phyloP scores from a whole-genome alignment of 2,888 invertebrate genomes.

The Spisula solida region DNA sequence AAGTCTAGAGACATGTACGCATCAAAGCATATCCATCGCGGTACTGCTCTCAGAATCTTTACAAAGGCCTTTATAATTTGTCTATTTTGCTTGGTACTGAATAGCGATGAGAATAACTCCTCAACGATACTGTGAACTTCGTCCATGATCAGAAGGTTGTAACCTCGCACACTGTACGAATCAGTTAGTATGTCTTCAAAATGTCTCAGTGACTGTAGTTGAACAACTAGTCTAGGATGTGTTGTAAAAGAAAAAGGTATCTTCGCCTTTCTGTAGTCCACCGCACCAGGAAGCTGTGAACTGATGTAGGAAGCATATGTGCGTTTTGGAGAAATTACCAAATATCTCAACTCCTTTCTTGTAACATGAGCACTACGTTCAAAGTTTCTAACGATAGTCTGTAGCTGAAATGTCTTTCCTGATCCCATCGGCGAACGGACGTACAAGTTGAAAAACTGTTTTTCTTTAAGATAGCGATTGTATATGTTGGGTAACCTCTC shows the following conservation, averaged over 20 bases:
- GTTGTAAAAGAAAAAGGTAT: slow-evolving; percentile 8
- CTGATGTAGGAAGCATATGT: slow-evolving; percentile 29
- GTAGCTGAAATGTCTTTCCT: slow-evolving; percentile 38
- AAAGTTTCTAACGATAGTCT: slow-evolving; percentile 15
- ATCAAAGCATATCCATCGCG: slow-evolving; percentile 39
- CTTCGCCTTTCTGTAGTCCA: slow-evolving; percentile 15
- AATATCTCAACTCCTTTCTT: slow-evolving; percentile 20
- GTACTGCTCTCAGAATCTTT: slow-evolving; percentile 30
- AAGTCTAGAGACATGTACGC: slow-evolving; percentile 39
- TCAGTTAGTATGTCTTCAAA: slow-evolving; percentile 35
- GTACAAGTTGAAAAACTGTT: slow-evolving; percentile 29
- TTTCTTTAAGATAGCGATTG: not conserved
- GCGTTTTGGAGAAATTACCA: slow-evolving; percentile 36
- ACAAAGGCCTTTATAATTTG: not conserved
- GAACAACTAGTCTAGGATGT: slow-evolving; percentile 34
- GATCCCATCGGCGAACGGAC: slow-evolving; percentile 41
- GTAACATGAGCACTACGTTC: not conserved
- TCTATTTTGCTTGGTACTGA: not conserved
- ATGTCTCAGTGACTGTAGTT: slow-evolving; percentile 34
- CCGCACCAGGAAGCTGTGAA: slow-evolving; percentile 13
- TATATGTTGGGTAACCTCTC: slow-evolving; percentile 29
- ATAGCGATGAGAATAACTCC: slow-evolving; percentile 31
- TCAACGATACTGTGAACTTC: slow-evolving; percentile 38
- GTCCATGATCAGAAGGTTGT: slow-evolving; percentile 29
- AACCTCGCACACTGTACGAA: slow-evolving; percentile 23